Evolutionary conservation across 2,888 invertebrate species (phyloP).

Genomic region (Drosophila lacicola): DNA sequence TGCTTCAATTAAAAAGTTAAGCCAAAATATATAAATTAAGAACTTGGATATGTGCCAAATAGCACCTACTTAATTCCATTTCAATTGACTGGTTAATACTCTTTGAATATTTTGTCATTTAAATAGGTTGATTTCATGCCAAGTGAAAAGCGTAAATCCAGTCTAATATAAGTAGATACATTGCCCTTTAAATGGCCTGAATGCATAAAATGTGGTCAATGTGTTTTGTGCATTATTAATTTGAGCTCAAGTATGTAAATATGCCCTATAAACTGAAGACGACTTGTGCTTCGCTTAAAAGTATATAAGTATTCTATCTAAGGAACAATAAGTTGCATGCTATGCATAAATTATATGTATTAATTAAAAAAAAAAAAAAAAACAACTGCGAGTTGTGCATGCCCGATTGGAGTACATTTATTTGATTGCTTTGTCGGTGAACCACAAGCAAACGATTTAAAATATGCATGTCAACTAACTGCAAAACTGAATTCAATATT

Average conservation of each 20-base stretch:
- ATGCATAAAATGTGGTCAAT: neutral
- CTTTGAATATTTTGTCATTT: too few relatives aligned
- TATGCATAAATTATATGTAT: neutral
- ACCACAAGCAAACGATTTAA: conserved; percentile 1
- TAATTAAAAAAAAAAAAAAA: neutral
- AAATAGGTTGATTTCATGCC: too few relatives aligned
- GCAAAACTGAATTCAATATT: conserved; percentile 7
- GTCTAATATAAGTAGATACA: neutral
- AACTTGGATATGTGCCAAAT: too few relatives aligned
- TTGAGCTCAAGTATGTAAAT: too few relatives aligned
- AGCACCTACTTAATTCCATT: too few relatives aligned
- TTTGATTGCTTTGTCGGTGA: conserved; percentile 1
- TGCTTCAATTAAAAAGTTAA: too few relatives aligned
- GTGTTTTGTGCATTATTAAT: neutral
- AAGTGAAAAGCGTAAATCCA: neutral
- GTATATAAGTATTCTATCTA: neutral
- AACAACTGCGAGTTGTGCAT: neutral
- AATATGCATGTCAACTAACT: conserved; percentile 15
- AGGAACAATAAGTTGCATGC: neutral
- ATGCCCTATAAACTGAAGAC: too few relatives aligned
- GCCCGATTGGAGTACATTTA: neutral
- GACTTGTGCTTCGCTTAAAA: too few relatives aligned
- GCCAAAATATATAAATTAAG: too few relatives aligned
- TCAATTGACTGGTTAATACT: too few relatives aligned
- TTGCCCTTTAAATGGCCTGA: too few relatives aligned